Evolutionary conservation across 2,888 invertebrate genomes (phyloP).

Genomic region (Coelopa pilipes): DNA sequence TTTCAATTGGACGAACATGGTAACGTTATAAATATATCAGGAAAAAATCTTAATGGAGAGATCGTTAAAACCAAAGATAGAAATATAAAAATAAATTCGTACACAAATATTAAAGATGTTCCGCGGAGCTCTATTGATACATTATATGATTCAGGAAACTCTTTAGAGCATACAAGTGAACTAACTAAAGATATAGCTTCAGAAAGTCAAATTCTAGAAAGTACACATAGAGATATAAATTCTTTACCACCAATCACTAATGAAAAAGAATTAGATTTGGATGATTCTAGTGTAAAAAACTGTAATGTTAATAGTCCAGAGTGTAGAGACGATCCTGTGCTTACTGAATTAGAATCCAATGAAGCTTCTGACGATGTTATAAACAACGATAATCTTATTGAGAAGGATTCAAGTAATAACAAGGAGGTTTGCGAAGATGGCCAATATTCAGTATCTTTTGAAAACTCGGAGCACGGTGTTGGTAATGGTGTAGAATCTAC

Average conservation of each 20-base stretch:
- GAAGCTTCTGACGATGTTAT: too few relatives aligned
- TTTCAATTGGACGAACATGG: conserved; percentile 30
- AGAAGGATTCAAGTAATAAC: too few relatives aligned
- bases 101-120: too few relatives aligned
- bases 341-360: not conserved
- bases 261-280: not conserved
- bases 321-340: not conserved
- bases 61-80: not conserved
- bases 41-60: not conserved
- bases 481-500: not conserved
- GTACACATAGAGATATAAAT: not conserved
- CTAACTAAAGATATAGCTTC: too few relatives aligned
- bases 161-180: too few relatives aligned
- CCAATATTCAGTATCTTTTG: too few relatives aligned
- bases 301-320: not conserved
- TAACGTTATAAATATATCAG: conserved; percentile 2
- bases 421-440: too few relatives aligned
- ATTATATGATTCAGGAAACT: too few relatives aligned
- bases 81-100: not conserved
- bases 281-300: not conserved
- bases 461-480: not conserved
- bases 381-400: too few relatives aligned
- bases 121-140: too few relatives aligned
- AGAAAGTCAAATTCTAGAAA: not conserved
- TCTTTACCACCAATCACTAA: not conserved